Base-by-base conservation (phyloP, 2,888 invertebrate genomes). In the Orthosia cruda region DNA sequence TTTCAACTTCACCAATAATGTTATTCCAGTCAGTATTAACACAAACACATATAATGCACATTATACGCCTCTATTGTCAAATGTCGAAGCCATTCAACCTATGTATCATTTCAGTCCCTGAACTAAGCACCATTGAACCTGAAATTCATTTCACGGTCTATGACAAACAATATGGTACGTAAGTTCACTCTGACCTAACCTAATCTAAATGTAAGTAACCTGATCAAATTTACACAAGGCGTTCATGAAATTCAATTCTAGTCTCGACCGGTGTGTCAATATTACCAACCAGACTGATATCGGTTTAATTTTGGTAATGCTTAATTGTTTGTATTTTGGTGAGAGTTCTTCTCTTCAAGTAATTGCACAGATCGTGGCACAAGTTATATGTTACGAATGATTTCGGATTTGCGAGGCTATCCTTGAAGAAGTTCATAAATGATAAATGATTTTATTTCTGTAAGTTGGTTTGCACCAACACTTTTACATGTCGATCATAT, bases 121-220 rank as follows among this genome's bases (percentile, higher is more conserved):
- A 61, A 45, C 45, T 75, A 76, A 72, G 62, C 72, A 75, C 50
- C 85, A 73, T 79, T 87, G 86, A 85, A 90, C 87, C 83, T 87
- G 87, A 80, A 79, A 87, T 79, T 78, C 69, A 83, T 88, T 91
- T 89, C 87, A 88, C 87, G 70, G 70, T 73, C 72, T 54, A 77
- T 72, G 70, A 70, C 78, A 85, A 86, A 83, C 83, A 81, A 71
- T 68, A 65, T 68, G 67, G 74, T 70, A 45, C 47, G 13, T 57
- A 50, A 74, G 45, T 68, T 58, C 52, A 68, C 61, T 55, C 50
- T 66, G 71, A 81, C 83, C 77, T 81, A 62, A 80, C 68, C 45
- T 58, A 84, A 80, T 80, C 57, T 65, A 67, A 83, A 80, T 78
- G 40, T 79, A 70, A 70, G 67, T 67, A 70, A 81, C 69, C 66